Percentiles rank a stretch among this genome's conserved stretches.
Evolutionary conservation across 35 echinoderm and acorn worm species (phyloP).

Genomic region (Strongylocentrotus purpuratus): DNA sequence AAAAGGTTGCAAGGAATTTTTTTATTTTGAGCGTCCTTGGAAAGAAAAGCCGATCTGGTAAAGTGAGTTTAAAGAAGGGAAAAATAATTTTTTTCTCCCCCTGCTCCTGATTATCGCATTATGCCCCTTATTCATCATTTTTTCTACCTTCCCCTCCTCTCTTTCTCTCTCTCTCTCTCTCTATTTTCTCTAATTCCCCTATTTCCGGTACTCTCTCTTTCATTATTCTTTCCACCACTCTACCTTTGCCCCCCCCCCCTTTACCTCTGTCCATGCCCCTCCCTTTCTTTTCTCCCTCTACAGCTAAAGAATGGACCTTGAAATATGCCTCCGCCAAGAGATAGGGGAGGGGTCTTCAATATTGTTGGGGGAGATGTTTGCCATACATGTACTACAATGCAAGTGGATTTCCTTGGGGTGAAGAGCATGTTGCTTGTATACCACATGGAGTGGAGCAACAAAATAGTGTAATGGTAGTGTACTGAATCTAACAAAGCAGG

Average conservation of each 20-base stretch:
- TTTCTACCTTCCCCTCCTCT: too few relatives aligned
- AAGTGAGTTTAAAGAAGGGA: too few relatives aligned
- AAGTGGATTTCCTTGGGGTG: not conserved
- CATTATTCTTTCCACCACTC: too few relatives aligned
- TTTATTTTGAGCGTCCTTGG: too few relatives aligned
- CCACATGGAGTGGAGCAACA: not conserved
- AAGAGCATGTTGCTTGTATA: not conserved
- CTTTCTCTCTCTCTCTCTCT: too few relatives aligned
- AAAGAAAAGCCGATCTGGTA: too few relatives aligned
- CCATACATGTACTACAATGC: slow-evolving; percentile 19
- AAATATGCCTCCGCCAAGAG: slow-evolving; percentile 54
- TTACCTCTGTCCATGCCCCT: not conserved
- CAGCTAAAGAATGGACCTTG: slow-evolving; percentile 86
- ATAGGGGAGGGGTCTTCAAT: not conserved
- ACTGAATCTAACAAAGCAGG: not conserved
- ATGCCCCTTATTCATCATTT: too few relatives aligned
- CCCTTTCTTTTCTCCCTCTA: slow-evolving; percentile 25
- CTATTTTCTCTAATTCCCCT: too few relatives aligned
- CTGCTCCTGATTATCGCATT: too few relatives aligned
- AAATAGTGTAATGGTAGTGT: not conserved
- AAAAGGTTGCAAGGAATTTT: too few relatives aligned
- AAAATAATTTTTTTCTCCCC: too few relatives aligned
- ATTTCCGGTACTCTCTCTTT: too few relatives aligned
- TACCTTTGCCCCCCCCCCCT: not conserved
- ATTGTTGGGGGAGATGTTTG: not conserved